Base-by-base conservation (phyloP, 2,113 vertebrate species). In the Syngnathus scovelli region DNA sequence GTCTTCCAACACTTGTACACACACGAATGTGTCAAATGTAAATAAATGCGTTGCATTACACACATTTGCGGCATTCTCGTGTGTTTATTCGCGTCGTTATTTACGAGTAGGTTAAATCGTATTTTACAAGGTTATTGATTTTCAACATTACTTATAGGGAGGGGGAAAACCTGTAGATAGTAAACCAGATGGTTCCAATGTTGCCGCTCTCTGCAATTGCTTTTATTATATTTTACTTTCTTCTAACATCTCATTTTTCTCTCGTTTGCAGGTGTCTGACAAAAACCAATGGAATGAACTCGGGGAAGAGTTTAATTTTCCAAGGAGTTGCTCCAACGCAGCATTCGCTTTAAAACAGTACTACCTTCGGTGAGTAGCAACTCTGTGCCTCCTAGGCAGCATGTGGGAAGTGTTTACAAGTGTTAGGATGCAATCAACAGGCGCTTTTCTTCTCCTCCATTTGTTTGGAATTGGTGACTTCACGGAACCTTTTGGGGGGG, bases 341-440 rank as follows among this genome's bases (percentile, higher is more conserved):
- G 95, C 96, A 90, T 99, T 98, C 91, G 96, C 95, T 94, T 93
- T 99, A 92, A 99, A 98, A 93, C 97, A 99, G 94, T 99, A 97
- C 95, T 99, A 99, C 93, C 94, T 98, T 91, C 94, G 97, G 97
- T 99, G 89, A 98, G 96, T 94, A 81, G 77, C 74, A 60, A 74
- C 69, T 70, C 65, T 68, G 43, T 67, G 63, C 67, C 75, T 62
- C 77, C 61, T 78, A 78, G 81, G 73, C 84, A 85, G 83, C 90
- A 87, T 90, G 90, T 89, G 90, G 84, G 77, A 82, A 82, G 72
- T 91, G 90, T 92, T 92, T 92, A 91, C 90, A 91, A 88, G 67
- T 60, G 81, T 69, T 38, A 38, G 77, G 72, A 76, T 71, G 83
- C 85, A 68, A 69, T 64, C 77, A 74, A 83, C 83, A 72, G 72